Evolutionary conservation across 2,113 vertebrate genomes (phyloP), one percentile per base, ranked within the genome.

Genomic region (Pelmatolapia mariae): DNA sequence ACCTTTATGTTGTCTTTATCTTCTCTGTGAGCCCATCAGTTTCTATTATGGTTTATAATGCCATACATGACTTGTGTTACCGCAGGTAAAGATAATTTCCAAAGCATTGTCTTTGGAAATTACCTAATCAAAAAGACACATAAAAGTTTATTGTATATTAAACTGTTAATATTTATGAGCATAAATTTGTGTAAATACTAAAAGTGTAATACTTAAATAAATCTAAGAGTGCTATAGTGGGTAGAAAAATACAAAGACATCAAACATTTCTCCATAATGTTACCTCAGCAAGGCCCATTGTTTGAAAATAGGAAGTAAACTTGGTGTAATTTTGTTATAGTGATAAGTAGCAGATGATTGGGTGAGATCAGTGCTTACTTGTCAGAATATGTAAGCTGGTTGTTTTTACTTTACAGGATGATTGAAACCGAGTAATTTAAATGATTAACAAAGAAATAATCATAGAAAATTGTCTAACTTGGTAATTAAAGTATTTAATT

Each of bases 1-100:
- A 94, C 94, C 95, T 95, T 95, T 95, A 87, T 40, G 83, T 84
- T 63, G 83, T 86, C 71, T 86, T 84, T 56, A 96, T 92, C 90
- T 94, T 91, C 82, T 95, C 45, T 47, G 71, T 66, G 29, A 54
- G 80, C 86, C 89, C 93, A 83, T 94, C 91, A 92, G 45, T 61
- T 91, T 91, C 31, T 79, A 89, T 95, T 94, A 94, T 71, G 71
- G 66, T 66, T 91, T 53, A 45, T 87, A 93, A 93, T 93, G 89
- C 89, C 91, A 94, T 85, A 84, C 79, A 36, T 40, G 80, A 86
- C 71, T 63, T 19, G 33, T 68, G 50, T 89, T 88, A 86, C 89
- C 87, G 16, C 81, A 63, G 78, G 92, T 91, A 91, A 93, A 86
- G 56, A 87, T 93, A 86, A 93, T 79, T 87, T 68, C 13, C 16